phyloP scores from a whole-genome alignment of 1,140 invertebrate genomes.

The Triops cancriformis region DNA sequence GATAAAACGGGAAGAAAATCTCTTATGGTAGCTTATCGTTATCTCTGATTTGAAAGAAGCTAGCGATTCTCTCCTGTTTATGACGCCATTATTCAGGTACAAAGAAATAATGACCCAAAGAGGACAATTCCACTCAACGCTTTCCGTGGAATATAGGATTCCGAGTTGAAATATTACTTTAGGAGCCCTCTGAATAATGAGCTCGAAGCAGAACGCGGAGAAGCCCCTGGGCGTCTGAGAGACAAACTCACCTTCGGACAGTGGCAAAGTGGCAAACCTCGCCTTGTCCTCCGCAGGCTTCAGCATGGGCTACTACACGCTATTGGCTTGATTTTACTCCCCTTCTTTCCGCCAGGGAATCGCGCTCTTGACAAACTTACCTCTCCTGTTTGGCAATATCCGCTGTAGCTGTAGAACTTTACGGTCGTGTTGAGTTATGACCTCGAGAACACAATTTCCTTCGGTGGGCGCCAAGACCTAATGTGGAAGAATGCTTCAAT shows the following conservation, averaged over 20 bases:
- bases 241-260: neutral
- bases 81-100: neutral
- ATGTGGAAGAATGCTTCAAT: slow-evolving; percentile 1
- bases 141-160: too few species aligned
- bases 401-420: neutral
- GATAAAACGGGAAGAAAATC: neutral
- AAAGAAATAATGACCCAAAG: too few species aligned
- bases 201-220: too few species aligned
- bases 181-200: too few species aligned
- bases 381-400: neutral
- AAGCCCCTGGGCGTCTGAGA: too few species aligned
- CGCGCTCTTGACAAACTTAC: neutral
- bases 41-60: neutral
- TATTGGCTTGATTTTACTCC: neutral
- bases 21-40: neutral
- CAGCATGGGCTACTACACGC: neutral
- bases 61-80: neutral
- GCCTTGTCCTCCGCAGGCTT: neutral
- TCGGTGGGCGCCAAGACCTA: neutral
- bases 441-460: neutral
- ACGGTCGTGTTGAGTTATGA: neutral
- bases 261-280: neutral
- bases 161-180: too few species aligned
- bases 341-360: neutral
- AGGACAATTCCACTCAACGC: too few species aligned